Base-by-base conservation (phyloP, 2,888 invertebrate genomes). In the Agrenia bidenticulata region DNA sequence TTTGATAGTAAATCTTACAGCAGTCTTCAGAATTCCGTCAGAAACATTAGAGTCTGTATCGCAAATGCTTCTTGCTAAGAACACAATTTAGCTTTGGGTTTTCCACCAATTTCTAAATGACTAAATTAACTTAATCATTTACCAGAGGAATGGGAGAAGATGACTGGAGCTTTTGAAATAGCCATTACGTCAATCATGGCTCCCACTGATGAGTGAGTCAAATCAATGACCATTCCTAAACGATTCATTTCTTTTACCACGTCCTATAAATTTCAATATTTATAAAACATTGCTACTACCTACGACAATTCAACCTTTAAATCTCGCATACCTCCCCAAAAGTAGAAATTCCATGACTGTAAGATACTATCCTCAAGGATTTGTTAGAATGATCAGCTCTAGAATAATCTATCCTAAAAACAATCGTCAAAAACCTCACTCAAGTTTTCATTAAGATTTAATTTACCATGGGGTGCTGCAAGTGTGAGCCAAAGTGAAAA, bases 401-500 rank as follows among this genome's bases (percentile, higher is more conserved):
- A 2, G 64, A 64, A 42, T 37, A 64, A 37, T 72, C 69, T 1
- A 64, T 63, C 69, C 72, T 67, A 26, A 19, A 63, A 41, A 41
- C 15, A 9, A 45, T 45, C n/a, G 15, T 17, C 45, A 45, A 45
- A 45, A 19, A 15, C 5, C 4, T 45, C 15, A 45, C 15, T 45
- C 32, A 32, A 7, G 32, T 32, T 32, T 23, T 7, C 5, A 13
- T n/a, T n/a, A n/a, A n/a, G n/a, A n/a, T n/a, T n/a, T n/a, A 13
- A 56, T 37, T 19, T 80, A 85, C 94, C 94, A 94, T 71, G 92
- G 88, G 15, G 45, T 45, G 15, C 92, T 91, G 80, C 94, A 94
- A 76, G 89, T 89, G 81, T 94, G 94, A 57, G 94, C 94, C 68
- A 94, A 85, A 50, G 94, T 94, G 78, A 94, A 86, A 80, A 94